Evolutionary conservation across 2,888 invertebrate genomes (phyloP).

Genomic region (Cenopis cana): DNA sequence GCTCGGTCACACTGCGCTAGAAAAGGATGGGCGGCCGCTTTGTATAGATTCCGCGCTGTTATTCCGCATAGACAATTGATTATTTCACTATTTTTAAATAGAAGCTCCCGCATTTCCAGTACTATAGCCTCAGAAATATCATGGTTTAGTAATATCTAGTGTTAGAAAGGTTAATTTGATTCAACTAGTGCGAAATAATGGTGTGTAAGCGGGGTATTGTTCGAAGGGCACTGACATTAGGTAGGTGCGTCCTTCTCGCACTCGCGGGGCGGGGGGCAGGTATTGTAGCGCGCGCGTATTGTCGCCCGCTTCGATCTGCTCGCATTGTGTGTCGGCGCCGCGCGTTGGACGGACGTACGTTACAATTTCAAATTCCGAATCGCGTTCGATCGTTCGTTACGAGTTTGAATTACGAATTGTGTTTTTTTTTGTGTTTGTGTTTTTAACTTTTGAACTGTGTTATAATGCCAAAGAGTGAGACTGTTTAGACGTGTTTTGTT

Average conservation of each 20-base stretch:
- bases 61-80: slow-evolving; percentile 82
- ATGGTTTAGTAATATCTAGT: slow-evolving; percentile 36
- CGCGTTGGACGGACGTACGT: slow-evolving; percentile 70
- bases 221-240: slow-evolving; percentile 84
- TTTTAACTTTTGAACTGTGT: slow-evolving; percentile 63
- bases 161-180: slow-evolving; percentile 52
- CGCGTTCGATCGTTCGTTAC: slow-evolving; percentile 30
- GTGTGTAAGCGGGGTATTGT: slow-evolving; percentile 78
- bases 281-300: slow-evolving; percentile 85
- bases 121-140: slow-evolving; percentile 40
- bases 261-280: slow-evolving; percentile 74
- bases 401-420: slow-evolving; percentile 56
- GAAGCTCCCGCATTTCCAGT: slow-evolving; percentile 55
- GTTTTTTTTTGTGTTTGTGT: slow-evolving; percentile 68
- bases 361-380: slow-evolving; percentile 22
- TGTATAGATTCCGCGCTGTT: slow-evolving; percentile 82
- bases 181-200: slow-evolving; percentile 51
- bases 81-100: slow-evolving; percentile 66
- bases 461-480: slow-evolving; percentile 81
- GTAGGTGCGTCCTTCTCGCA: slow-evolving; percentile 83
- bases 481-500: slow-evolving; percentile 68
- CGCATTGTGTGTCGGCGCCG: slow-evolving; percentile 81
- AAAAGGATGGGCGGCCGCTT: slow-evolving; percentile 81
- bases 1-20: slow-evolving; percentile 74
- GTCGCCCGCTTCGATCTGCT: slow-evolving; percentile 82